Evolutionary conservation across 2,113 vertebrate genomes (phyloP), one percentile per base, ranked within the genome.

Genomic region (Rana temporaria): DNA sequence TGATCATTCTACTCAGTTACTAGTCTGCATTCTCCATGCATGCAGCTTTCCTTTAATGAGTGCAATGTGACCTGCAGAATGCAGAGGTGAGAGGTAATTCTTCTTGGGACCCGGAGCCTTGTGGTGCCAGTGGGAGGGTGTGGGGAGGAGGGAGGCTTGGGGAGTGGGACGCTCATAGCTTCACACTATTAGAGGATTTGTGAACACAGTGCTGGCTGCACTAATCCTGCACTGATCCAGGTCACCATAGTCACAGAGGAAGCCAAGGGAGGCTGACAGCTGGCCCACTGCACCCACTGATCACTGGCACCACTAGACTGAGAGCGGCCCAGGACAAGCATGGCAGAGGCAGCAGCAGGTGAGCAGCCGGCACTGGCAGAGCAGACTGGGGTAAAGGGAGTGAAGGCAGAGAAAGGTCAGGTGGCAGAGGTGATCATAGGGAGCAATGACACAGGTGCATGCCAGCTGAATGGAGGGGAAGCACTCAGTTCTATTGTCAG

Each of bases 151-250:
- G 8, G 79, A 65, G 32, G 30, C 38, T 52, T 64, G 42, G 60
- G 79, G 38, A 55, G 17, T 60, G 56, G 62, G 63, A 56, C 64
- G 32, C 24, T 24, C 59, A 53, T 56, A 38, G 20, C 7, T 19
- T 18, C 79, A 81, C 67, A 66, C 79, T 73, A 30, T 30, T 82
- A 82, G 60, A 82, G 79, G 79, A 82, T 82, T 74, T 82, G 79
- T 82, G 38, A 69, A 68, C 56, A 81, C 55, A 81, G 69, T 48
- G 15, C 60, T 82, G 70, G 34, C 79, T 74, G 59, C 70, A 74
- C 48, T 82, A 82, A 82, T 82, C 79, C 79, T 74, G 59, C 60
- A 66, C 19, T 74, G 64, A 82, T 66, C 70, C 70, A 82, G 79
- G 65, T 73, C 59, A 20, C 34, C 59, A 65, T 77, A 26, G 57